These are phyloP conservation scores for Drosophila nr. perissopoda DNA, from an alignment of 2,888 invertebrate species.

Conservation along the genomic window DNA sequence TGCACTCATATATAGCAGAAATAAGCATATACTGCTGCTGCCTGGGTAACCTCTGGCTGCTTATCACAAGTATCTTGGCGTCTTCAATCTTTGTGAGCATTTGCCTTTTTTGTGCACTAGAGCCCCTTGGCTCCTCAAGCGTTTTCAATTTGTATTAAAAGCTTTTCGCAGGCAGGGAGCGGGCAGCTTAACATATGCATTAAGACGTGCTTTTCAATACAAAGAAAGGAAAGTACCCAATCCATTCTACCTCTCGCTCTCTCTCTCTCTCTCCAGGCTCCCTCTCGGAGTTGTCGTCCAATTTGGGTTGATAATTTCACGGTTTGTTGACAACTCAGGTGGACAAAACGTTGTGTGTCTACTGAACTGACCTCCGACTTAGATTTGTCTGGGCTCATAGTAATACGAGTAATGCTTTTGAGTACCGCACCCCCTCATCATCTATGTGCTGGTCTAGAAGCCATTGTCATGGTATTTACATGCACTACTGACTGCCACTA, in stretches of 20 bases:
- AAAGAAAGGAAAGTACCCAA: conserved; percentile 20
- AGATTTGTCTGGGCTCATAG: conserved; percentile 40
- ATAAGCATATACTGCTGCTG: conserved; percentile 11
- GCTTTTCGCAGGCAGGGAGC: conserved; percentile 55
- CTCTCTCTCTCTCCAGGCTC: not conserved
- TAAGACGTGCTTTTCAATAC: conserved; percentile 42
- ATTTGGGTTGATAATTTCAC: conserved; percentile 81
- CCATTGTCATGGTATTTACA: conserved; percentile 80
- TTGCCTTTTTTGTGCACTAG: conserved; percentile 53
- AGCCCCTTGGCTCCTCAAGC: conserved; percentile 49
- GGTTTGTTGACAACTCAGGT: conserved; percentile 83
- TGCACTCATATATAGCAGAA: conserved; percentile 31
- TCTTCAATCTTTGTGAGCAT: conserved; percentile 49
- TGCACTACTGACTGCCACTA: conserved; percentile 76
- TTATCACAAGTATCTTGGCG: conserved; percentile 57
- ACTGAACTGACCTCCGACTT: conserved; percentile 37
- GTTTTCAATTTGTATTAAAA: conserved; percentile 81
- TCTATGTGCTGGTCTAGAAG: conserved; percentile 1
- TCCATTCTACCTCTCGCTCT: not conserved
- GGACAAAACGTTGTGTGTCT: conserved; percentile 65
- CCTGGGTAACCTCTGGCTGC: conserved; percentile 46
- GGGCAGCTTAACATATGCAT: conserved; percentile 72
- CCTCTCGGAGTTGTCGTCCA: conserved; percentile 61
- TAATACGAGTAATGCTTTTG: conserved; percentile 56
- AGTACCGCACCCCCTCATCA: conserved; percentile 14